These are phyloP conservation scores for Cyclargus thomasi DNA, from an alignment of 1,140 invertebrate genomes.

Conservation along the genomic window DNA sequence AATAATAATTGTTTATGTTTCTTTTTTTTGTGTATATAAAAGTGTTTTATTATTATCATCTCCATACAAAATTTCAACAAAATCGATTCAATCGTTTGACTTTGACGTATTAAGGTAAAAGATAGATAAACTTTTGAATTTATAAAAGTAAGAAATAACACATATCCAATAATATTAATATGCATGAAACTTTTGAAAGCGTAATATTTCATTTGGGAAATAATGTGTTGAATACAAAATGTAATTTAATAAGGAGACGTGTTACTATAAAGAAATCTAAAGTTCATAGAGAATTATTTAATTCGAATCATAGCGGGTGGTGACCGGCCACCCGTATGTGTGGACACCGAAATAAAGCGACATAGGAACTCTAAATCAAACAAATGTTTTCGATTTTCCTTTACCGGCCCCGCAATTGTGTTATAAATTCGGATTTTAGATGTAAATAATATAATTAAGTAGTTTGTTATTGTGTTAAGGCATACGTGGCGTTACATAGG, in stretches of 20 bases:
- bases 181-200: neutral
- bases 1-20: no score
- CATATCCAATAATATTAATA: neutral
- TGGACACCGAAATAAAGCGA: slow-evolving; percentile 43
- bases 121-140: no score
- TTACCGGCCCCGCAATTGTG: slow-evolving; percentile 32
- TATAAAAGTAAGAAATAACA: neutral
- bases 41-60: no score
- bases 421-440: slow-evolving; percentile 16
- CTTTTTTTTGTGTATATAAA: no score
- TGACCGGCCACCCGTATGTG: slow-evolving; percentile 57
- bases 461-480: no score
- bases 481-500: no score
- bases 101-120: no score
- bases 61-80: no score
- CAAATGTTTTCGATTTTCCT: slow-evolving; percentile 38
- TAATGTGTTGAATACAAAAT: slow-evolving; percentile 8
- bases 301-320: slow-evolving; percentile 47
- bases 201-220: neutral
- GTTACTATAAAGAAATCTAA: neutral
- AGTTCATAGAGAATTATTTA: slow-evolving; percentile 38
- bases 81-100: no score
- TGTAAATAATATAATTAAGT: slow-evolving; percentile 6
- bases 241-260: slow-evolving; percentile 2
- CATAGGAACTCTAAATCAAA: slow-evolving; percentile 44